phyloP scores from a whole-genome alignment of 2,113 vertebrate genomes.

The Echinops telfairi region DNA sequence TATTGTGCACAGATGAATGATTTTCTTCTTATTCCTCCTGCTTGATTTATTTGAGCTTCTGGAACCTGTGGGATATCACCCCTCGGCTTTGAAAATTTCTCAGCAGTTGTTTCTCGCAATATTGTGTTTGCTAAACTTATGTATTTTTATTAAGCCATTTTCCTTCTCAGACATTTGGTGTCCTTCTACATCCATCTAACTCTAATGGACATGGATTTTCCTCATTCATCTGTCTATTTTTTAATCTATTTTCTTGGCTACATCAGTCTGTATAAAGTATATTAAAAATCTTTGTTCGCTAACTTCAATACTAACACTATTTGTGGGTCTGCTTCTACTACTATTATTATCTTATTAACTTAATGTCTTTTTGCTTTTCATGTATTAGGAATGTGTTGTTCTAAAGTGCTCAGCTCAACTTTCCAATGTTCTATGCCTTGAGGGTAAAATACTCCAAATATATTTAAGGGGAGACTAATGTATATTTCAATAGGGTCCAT shows the following conservation, averaged over 20 bases:
- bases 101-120: background rate
- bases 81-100: slow-evolving; percentile 11
- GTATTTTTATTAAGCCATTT: background rate
- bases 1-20: background rate
- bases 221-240: background rate
- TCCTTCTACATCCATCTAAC: background rate
- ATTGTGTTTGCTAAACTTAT: background rate
- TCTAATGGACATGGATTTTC: background rate
- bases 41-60: slow-evolving; percentile 29
- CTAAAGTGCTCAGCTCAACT: background rate
- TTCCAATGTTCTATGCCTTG: background rate
- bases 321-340: background rate
- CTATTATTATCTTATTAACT: background rate
- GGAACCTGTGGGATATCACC: background rate
- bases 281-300: background rate
- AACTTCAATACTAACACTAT: background rate
- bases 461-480: background rate
- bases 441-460: background rate
- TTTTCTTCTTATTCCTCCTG: background rate
- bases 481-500: background rate
- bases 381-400: background rate
- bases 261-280: background rate
- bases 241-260: background rate
- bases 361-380: background rate
- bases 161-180: background rate